Evolutionary conservation across 2,888 invertebrate species (phyloP).

Genomic region (Fabriciana adippe): DNA sequence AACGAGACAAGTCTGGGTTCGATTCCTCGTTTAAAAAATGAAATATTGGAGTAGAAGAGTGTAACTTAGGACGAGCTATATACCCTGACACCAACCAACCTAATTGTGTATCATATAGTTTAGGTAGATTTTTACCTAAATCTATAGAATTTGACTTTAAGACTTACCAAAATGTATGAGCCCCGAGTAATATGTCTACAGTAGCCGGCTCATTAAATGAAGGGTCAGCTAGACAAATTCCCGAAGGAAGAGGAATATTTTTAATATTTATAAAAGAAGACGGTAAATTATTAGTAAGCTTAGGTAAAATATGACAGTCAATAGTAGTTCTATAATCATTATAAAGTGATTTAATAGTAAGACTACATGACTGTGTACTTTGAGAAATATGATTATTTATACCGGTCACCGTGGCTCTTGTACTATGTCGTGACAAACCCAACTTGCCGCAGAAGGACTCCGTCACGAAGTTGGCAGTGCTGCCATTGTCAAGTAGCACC

Average conservation of each 20-base stretch:
- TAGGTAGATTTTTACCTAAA: constrained; percentile 26
- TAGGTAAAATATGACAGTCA: neutral
- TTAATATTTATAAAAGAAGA: neutral
- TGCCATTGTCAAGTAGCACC: constrained; percentile 15
- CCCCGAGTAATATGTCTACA: constrained; percentile 39
- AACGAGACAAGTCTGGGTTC: constrained; percentile 1
- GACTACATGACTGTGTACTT: constrained; percentile 7
- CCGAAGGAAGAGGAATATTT: neutral
- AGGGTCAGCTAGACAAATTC: constrained; percentile 7
- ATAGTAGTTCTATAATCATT: constrained; percentile 1
- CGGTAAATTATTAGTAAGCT: neutral
- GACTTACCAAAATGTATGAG: constrained; percentile 42
- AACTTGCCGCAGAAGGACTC: constrained; percentile 5
- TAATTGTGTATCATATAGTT: constrained; percentile 36
- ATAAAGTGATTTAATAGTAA: constrained; percentile 9
- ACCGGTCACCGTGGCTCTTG: constrained; percentile 18
- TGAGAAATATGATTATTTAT: constrained; percentile 25
- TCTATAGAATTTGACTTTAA: constrained; percentile 37
- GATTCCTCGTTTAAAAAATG: constrained; percentile 8
- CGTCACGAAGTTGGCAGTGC: constrained; percentile 28
- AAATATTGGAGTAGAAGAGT: neutral
- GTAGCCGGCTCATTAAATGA: neutral
- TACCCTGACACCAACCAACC: constrained; percentile 44
- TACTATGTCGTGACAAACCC: constrained; percentile 6
- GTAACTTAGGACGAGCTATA: neutral